Percentiles rank a stretch among this genome's conserved stretches.
phyloP scores from a whole-genome alignment of 2,113 vertebrate genomes.

The Thomomys bottae region DNA sequence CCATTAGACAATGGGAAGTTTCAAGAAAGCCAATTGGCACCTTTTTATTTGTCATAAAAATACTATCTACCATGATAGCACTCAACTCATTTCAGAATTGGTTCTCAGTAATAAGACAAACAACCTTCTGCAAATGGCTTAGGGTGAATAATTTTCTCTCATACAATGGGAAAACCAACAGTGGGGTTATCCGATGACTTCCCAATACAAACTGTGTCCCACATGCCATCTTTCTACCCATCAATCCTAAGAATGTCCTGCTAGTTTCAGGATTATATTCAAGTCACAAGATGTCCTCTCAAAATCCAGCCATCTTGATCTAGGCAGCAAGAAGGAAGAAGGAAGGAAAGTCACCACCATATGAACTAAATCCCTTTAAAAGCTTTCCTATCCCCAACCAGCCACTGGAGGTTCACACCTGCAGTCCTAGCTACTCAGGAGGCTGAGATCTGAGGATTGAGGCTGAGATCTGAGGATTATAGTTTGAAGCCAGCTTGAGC shows the following conservation, averaged over 20 bases:
- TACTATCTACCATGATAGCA: not conserved
- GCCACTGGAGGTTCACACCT: no score
- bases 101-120: not conserved
- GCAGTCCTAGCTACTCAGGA: no score
- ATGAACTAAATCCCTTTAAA: not conserved
- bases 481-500: no score
- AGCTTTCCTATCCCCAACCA: not conserved
- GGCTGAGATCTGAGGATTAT: no score
- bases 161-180: not conserved
- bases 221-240: not conserved
- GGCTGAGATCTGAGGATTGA: no score
- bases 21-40: not conserved
- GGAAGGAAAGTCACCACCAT: not conserved
- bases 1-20: not conserved
- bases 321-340: not conserved
- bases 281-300: constrained; percentile 25
- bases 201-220: not conserved
- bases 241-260: not conserved
- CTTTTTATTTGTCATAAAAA: constrained; percentile 30
- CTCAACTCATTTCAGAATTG: constrained; percentile 1
- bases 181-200: not conserved
- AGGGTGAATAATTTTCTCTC: not conserved
- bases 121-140: not conserved
- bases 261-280: not conserved
- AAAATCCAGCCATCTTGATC: not conserved